These are phyloP conservation scores for Eurystomus gularis DNA, from an alignment of 2,113 vertebrate genomes.

Conservation along the genomic window DNA sequence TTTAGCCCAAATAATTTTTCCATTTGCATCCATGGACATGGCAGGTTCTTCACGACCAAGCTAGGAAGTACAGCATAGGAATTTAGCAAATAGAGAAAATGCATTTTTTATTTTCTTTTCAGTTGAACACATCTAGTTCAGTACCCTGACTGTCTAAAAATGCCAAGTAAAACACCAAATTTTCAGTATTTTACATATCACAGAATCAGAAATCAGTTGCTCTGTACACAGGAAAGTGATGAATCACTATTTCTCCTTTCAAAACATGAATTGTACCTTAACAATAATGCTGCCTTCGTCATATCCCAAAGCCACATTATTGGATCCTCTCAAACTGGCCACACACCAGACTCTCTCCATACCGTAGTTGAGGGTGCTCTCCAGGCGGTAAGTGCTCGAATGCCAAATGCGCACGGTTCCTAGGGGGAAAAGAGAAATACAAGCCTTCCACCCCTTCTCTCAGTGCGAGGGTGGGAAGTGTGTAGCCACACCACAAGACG, in stretches of 20 bases:
- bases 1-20: constrained; percentile 98
- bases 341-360: constrained; percentile 99
- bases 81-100: background rate
- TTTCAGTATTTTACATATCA: background rate
- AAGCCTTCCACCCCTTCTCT: background rate
- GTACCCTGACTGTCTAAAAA: background rate
- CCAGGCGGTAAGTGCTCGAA: constrained; percentile 94
- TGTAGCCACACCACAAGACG: background rate
- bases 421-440: constrained; percentile 6
- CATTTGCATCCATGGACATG: constrained; percentile 98
- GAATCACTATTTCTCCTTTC: background rate
- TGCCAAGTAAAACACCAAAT: background rate
- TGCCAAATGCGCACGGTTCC: constrained; percentile 98
- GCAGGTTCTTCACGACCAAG: constrained; percentile 97
- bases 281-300: constrained; percentile 99
- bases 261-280: constrained; percentile 78
- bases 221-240: background rate
- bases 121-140: background rate
- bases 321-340: constrained; percentile 92
- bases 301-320: constrained; percentile 94
- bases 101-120: background rate
- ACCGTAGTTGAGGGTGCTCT: constrained; percentile 95
- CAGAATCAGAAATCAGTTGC: background rate
- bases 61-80: constrained; percentile 63
- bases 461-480: rapidly evolving